Conservation (phyloP, 2,113 vertebrate species). For the Rattus norvegicus region DNA sequence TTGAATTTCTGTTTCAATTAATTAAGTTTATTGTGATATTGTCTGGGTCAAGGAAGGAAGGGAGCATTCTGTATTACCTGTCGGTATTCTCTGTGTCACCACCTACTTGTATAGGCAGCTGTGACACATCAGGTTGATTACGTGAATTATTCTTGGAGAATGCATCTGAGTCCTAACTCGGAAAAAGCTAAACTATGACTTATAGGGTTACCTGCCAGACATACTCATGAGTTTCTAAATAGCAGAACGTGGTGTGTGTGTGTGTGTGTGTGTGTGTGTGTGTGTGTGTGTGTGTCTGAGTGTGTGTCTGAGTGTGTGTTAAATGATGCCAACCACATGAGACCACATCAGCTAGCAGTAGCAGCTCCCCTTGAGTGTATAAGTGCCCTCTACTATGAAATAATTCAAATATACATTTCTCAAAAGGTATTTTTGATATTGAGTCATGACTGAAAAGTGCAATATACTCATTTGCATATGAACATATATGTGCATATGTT, state of each 20-base stretch:
- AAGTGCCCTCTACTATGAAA: not conserved
- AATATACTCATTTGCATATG: not conserved
- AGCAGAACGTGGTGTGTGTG: not conserved
- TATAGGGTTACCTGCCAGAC: not conserved
- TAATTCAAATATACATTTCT: not conserved
- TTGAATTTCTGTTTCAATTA: not conserved
- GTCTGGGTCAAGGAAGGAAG: not conserved
- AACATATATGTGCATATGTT: too few relatives aligned
- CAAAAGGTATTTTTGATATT: not conserved
- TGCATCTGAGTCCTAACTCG: not conserved
- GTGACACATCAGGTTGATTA: not conserved
- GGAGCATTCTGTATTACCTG: not conserved
- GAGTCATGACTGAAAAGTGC: not conserved
- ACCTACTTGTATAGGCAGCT: not conserved
- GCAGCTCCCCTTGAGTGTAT: not conserved
- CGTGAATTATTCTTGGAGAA: not conserved
- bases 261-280: not conserved
- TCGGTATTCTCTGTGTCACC: not conserved
- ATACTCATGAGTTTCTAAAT: not conserved
- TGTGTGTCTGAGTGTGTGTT: not conserved
- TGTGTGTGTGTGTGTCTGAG: not conserved
- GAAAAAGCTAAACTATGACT: not conserved
- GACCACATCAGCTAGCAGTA: not conserved
- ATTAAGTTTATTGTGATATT: too few relatives aligned
- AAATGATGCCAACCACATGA: too few relatives aligned